Base-by-base conservation (phyloP, 2,888 invertebrate genomes). In the Drosophila antonietae region DNA sequence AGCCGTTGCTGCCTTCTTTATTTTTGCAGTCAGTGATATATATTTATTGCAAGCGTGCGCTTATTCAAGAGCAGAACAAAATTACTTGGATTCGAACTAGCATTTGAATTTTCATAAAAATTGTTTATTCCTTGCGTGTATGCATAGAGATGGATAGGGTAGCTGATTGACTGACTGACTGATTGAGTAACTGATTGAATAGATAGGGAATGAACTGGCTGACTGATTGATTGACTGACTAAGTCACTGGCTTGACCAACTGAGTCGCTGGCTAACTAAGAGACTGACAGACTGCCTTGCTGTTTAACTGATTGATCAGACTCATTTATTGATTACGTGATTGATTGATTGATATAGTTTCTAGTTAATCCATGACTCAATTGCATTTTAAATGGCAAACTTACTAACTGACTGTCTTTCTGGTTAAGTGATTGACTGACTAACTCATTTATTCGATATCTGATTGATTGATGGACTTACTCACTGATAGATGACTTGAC, bases 41-140 rank as follows among this genome's bases (percentile, higher is more conserved):
- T 73, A 62, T 67, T 73, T 73, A 67, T 52, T 73, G 37, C 73
- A 68, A 56, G 58, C 59, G 56, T 55, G 62, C 49, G 39, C 51
- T 51, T 59, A 63, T 59, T 73, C 31, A n/a, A 51, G 15, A 23
- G 20, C 44, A 61, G 49, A 58, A 61, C 5, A 43, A 33, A 33
- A n/a, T 1, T 33, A 33, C 44, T 44, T 15, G 43, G 31, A 44
- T 9, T 10, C 2, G 18, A 44, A 37, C 23, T 56, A 20, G 6
- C 46, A 52, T 68, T 59, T 41, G 46, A 69, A 46, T 61, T 53
- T 62, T 43, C 5, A 49, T 51, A 41, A 15, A 35, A 46, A 20
- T 14, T 14, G 28, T 33, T 33, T 43, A 61, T 12, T 23, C 7
- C n/a, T 44, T 41, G 8, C 10, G n/a, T 18, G 23, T 2, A 8